Evolutionary conservation across 2,888 invertebrate genomes (phyloP), one percentile per base, ranked within the genome.

Genomic region (Amphiduros pacificus): DNA sequence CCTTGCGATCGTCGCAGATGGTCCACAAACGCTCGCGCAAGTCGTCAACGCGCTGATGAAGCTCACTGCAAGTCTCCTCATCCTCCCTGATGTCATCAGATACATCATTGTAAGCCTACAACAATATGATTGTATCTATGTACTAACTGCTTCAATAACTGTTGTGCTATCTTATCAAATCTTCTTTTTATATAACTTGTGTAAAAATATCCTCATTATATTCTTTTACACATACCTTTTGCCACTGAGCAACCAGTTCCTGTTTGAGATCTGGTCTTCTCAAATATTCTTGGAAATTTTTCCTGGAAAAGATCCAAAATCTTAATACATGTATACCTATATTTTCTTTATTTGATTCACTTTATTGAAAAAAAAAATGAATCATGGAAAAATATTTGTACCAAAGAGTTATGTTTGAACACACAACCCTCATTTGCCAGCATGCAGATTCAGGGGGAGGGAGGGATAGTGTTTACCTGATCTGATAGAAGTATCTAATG

Each of bases 41-140:
- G 64, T 82, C 82, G 59, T 81, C 80, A 0, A 82, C 77, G 11
- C 79, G 70, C 65, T 82, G 79, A 67, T 82, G 82, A 14, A 81
- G 68, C 62, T 82, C 82, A 27, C 76, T 73, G 53, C 74, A 72
- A 2, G 79, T 79, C 64, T 82, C 82, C 52, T 81, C 80, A 65
- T 82, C 82, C 27, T 78, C 79, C 17, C 82, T 69, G 72, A 81
- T 74, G 63, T 81, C 81, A 67, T 80, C 79, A 22, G 79, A 62
- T 0, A 82, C 73, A 22, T 72, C 74, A 65, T 82, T 82, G 68
- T 77, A 82, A 11, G 79, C 77, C 81, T 81, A 56, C 0, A 26
- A 4, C 40, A 5, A 50, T 20, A 50, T 9, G 11, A 14, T 26
- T 26, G 17, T 4, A 50, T 50, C 22, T 5, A 11, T 24, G 3